Evolutionary conservation across 1,140 invertebrate species (phyloP), one percentile per base, ranked within the genome.

Genomic region (Whitmania pigra): DNA sequence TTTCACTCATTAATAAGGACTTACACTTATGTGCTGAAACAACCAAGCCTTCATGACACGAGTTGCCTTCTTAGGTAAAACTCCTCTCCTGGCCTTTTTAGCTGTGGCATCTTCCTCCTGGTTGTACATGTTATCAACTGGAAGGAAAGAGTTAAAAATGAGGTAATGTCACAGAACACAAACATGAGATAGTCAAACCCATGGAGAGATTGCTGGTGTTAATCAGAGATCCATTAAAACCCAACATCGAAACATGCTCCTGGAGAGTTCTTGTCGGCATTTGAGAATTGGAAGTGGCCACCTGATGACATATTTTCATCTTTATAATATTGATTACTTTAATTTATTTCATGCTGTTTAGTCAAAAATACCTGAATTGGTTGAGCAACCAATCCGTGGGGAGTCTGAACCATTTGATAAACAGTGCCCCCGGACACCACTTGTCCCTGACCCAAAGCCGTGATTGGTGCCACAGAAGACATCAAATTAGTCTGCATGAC

Each of bases 31-130:
- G 82, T 94, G 92, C 78, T 93, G 90, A 82, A 94, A 94, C 57
- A 94, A 85, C 92, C 92, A 94, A 20, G 90, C 89, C 73, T 91
- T 86, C 90, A 94, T 93, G 67, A 92, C 89, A 79, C 90, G 90
- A 36, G 92, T 94, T 13, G 92, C 92, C 79, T 90, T 89, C 79
- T 93, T 89, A n/a, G 92, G 92, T 75, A 94, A 82, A 72, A 94
- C 89, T 18, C 92, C 82, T 54, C 83, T 72, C 76, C 83, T 83
- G 31, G 73, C 18, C n/a, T 54, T 74, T 29, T 53, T 70, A 9
- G 71, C 27, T n/a, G 49, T 55, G 29, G 53, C 55, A 54, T 73
- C 72, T 27, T 73, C 72, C 20, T 73, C 72, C 5, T 53, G 22
- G 40, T 13, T 49, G 15, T 49, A 49, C 9, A 49, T 17, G 15